Conservation (phyloP, 2,888 invertebrate species). For the Meteorus cinctellus region DNA sequence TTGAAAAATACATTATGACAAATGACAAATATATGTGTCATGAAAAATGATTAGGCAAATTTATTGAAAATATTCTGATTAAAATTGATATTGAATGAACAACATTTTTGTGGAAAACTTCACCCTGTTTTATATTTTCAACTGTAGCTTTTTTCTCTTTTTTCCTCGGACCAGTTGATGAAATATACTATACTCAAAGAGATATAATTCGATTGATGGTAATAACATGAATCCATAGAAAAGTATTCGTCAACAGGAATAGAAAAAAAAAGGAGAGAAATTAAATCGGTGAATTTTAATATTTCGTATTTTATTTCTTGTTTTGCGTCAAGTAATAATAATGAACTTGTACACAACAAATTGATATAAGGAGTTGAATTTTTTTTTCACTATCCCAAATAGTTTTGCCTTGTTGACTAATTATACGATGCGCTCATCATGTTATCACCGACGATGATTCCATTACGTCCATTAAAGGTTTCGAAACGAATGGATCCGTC, state of each 20-base stretch:
- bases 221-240: not conserved
- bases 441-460: not conserved
- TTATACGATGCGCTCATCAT: too few species aligned
- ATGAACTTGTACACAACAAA: not conserved
- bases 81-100: not conserved
- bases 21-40: not conserved
- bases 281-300: not conserved
- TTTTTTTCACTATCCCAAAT: not conserved
- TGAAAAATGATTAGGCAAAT: not conserved
- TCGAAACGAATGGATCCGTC: too few species aligned
- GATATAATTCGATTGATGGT: not conserved
- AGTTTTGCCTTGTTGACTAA: not conserved
- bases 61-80: not conserved
- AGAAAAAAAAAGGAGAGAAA: not conserved
- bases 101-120: not conserved
- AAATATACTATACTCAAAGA: not conserved
- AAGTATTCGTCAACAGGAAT: not conserved
- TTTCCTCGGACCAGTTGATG: not conserved
- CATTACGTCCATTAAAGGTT: slow-evolving; percentile 10
- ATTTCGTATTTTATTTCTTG: too few species aligned
- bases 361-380: not conserved
- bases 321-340: too few species aligned
- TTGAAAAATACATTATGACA: not conserved
- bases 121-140: not conserved
- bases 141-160: not conserved